Conservation (phyloP, 2,888 invertebrate genomes). For the Tinea semifulvella region DNA sequence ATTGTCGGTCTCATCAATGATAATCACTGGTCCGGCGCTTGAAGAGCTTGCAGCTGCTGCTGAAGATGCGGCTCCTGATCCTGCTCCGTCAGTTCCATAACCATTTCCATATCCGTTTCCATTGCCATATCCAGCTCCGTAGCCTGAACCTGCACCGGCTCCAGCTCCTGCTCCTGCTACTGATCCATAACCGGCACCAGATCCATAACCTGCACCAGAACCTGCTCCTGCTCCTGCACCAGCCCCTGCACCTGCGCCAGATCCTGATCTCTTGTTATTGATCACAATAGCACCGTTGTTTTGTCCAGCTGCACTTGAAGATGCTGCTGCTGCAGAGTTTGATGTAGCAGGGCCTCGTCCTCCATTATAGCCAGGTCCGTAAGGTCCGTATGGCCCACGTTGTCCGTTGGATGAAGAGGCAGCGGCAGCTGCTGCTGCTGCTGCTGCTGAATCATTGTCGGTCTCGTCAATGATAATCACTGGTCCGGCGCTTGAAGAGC, state of each 20-base stretch:
- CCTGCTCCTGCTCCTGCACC: not conserved
- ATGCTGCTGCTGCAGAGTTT: not conserved
- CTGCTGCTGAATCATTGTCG: not conserved
- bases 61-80: not conserved
- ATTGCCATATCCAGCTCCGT: not conserved
- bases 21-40: not conserved
- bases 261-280: not conserved
- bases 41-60: not conserved
- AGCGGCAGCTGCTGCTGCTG: not conserved
- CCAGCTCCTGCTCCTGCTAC: not conserved
- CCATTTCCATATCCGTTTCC: conserved; percentile 1
- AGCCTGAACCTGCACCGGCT: conserved; percentile 10
- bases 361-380: not conserved
- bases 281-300: not conserved
- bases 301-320: not conserved
- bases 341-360: not conserved
- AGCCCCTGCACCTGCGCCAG: conserved; percentile 6
- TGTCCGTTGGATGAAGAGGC: not conserved
- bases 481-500: not conserved
- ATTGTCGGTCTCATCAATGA: not conserved
- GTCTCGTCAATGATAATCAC: not conserved
- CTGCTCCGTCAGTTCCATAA: not conserved
- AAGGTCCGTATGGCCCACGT: not conserved
- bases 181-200: not conserved
- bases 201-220: not conserved